Conservation (phyloP, 2,113 vertebrate species). For the Ursus arctos region DNA sequence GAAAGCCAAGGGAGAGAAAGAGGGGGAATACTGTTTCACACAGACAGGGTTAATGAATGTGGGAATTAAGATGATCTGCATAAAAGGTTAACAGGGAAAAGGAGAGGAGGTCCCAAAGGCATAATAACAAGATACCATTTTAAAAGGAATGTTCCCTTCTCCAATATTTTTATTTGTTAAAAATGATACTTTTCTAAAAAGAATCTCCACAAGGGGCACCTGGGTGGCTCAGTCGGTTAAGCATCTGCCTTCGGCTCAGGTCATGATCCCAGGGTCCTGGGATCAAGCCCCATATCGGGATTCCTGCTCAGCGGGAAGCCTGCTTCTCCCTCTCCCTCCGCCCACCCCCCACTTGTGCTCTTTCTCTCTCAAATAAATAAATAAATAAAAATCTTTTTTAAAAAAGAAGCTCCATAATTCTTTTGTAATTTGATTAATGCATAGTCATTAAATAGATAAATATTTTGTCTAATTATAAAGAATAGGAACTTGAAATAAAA, state of each 20-base stretch:
- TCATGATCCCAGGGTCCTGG: neutral
- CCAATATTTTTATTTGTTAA: neutral
- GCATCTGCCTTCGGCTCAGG: too few species aligned
- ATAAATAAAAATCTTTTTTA: neutral
- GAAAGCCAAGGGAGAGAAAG: neutral
- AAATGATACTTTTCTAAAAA: conserved; percentile 34
- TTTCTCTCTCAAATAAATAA: neutral
- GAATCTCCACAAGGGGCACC: neutral
- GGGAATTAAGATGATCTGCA: neutral
- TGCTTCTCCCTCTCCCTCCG: neutral
- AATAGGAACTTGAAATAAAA: conserved; percentile 45
- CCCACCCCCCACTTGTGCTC: neutral
- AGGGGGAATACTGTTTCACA: neutral
- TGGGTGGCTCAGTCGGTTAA: neutral
- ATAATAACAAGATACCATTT: neutral
- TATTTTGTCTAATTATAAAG: neutral
- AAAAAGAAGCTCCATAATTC: conserved; percentile 19
- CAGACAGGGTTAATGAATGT: neutral
- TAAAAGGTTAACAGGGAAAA: neutral
- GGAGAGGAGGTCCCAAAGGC: neutral
- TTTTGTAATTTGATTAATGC: neutral
- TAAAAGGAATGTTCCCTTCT: neutral
- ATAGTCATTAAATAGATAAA: conserved; percentile 10
- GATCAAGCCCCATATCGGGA: too few species aligned
- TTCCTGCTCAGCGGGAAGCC: neutral